Conservation (phyloP, 2,797 vertebrate species). For the Garrulus glandarius region DNA sequence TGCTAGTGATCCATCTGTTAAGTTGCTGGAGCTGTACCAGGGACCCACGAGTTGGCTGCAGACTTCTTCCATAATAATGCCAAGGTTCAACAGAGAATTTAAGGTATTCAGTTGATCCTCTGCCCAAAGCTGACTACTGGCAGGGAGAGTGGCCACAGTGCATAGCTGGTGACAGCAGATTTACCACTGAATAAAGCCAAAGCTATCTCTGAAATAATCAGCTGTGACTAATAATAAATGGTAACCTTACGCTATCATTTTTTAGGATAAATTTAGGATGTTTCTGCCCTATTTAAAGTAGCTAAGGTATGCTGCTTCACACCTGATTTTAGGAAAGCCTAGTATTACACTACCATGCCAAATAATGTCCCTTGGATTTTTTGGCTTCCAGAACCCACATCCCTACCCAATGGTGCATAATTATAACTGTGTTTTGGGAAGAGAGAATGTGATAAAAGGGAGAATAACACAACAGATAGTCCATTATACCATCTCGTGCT, state of each 20-base stretch:
- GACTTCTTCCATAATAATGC: conserved; percentile 58
- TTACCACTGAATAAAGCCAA: conserved; percentile 36
- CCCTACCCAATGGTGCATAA: neutral
- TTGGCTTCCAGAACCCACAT: neutral
- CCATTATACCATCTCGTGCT: neutral
- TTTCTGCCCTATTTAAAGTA: conserved; percentile 28
- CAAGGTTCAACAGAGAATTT: conserved; percentile 62
- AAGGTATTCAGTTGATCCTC: conserved; percentile 60
- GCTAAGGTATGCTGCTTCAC: neutral
- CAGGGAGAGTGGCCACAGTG: neutral
- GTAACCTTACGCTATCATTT: neutral
- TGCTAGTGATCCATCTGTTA: conserved; percentile 73
- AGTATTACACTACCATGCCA: neutral
- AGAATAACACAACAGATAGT: neutral
- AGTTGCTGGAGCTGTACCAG: conserved; percentile 71
- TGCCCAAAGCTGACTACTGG: conserved; percentile 32
- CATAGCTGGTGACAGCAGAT: conserved; percentile 18
- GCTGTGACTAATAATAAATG: conserved; percentile 7
- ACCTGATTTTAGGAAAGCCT: neutral
- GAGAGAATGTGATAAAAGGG: neutral
- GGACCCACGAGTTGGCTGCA: conserved; percentile 64
- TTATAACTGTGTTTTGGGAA: neutral
- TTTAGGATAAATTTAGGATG: neutral
- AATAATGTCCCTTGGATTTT: neutral
- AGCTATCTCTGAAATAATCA: conserved; percentile 41